Base-by-base conservation (phyloP, 2,797 vertebrate genomes). In the Spheniscus humboldti region DNA sequence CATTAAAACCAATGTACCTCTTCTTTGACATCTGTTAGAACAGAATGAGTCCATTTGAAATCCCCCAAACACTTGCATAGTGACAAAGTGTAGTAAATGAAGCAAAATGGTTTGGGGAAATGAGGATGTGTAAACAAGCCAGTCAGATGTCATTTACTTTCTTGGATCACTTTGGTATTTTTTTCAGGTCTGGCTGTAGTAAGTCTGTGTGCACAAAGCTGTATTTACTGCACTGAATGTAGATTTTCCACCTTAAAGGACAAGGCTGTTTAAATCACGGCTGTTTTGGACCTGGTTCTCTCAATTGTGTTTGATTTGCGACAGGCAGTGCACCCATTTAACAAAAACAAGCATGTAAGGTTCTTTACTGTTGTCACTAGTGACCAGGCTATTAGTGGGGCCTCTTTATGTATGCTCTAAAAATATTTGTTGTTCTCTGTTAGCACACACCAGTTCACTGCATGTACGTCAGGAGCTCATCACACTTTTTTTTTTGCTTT, bases 21-120 rank as follows among this genome's bases (percentile, higher is more conserved):
- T 97, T 98, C 97, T 97, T 98, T 97, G 97, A 98, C 98, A 98
- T 98, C 98, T 98, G 98, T 98, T 98, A 95, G 96, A 97, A 86
- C 96, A 97, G 96, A 97, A 97, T 94, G 97, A 95, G 96, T 97
- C 93, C 92, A 96, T 98, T 97, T 97, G 90, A 98, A 97, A 98
- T 97, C 95, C 97, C 96, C 96, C 89, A 96, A 97, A 97, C 95
- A 94, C 86, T 96, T 79, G 2, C 87, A 82, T 14, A 88, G 90
- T 96, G 95, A 96, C 96, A 97, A 96, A 98, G 94, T 92, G 83
- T 94, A 97, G 91, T 93, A 97, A 97, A 97, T 97, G 97, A 98
- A 97, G 92, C 97, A 98, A 97, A 98, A 96, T 97, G 52, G 88
- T 96, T 98, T 97, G 66, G 97, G 92, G 89, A 97, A 97, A 97